These are phyloP conservation scores for Pogonus chalceus DNA, from an alignment of 1,140 invertebrate genomes.

Conservation along the genomic window DNA sequence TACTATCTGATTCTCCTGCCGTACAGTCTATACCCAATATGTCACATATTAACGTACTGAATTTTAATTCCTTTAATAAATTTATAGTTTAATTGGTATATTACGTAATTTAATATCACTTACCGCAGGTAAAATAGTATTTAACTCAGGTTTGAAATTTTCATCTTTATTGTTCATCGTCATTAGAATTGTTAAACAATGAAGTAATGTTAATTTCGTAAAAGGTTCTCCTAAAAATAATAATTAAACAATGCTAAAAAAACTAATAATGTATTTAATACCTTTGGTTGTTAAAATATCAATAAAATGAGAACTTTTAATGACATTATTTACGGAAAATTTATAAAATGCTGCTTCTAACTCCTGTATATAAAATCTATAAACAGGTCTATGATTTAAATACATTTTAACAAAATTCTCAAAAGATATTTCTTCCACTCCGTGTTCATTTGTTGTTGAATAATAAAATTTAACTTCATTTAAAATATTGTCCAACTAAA, in stretches of 20 bases:
- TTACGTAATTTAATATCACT: background rate
- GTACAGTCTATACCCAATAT: background rate
- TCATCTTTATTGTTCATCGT: no score
- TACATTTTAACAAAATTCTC: conserved; percentile 62
- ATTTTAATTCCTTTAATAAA: background rate
- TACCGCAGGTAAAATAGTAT: background rate
- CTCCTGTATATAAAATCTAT: conserved; percentile 34
- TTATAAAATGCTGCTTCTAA: conserved; percentile 27
- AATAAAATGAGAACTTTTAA: background rate
- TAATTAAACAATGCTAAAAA: background rate
- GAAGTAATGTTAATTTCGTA: no score
- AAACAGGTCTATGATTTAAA: conserved; percentile 57
- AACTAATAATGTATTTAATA: background rate
- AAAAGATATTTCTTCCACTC: conserved; percentile 49
- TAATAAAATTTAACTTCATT: conserved; percentile 53
- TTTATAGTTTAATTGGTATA: background rate
- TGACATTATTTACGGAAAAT: conserved; percentile 12
- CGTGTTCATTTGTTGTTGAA: conserved; percentile 40
- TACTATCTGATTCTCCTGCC: no score
- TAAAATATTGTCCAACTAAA: conserved; percentile 55
- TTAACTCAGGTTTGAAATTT: background rate
- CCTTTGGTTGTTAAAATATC: background rate
- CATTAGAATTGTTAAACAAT: no score
- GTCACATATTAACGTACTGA: background rate
- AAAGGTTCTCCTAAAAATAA: background rate